Percentiles rank a stretch among this genome's conserved stretches.
These are phyloP conservation scores for Brachionus asplanchnoidis DNA, from an alignment of 1,140 invertebrate species.

Conservation along the genomic window DNA sequence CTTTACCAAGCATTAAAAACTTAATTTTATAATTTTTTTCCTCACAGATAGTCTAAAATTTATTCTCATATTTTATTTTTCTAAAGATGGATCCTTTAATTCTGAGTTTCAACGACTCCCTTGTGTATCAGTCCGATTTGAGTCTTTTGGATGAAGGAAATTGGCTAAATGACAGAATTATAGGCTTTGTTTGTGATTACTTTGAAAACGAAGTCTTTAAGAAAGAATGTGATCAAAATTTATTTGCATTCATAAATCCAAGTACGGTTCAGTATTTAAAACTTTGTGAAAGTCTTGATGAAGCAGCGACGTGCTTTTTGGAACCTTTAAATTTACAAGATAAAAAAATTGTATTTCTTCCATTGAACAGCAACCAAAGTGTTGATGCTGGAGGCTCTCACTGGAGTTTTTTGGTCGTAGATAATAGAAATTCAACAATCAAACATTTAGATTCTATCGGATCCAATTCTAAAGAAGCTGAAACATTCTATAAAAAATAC, in stretches of 20 bases:
- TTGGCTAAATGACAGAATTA: constrained; percentile 17
- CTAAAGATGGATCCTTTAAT: background rate
- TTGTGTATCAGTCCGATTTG: constrained; percentile 7
- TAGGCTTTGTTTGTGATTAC: constrained; percentile 5
- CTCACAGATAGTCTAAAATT: background rate
- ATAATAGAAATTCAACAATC: background rate
- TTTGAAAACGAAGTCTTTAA: constrained; percentile 17
- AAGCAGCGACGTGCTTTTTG: background rate
- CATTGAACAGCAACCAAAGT: constrained; percentile 2
- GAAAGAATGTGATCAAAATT: background rate
- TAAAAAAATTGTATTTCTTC: background rate
- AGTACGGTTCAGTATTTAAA: constrained; percentile 30
- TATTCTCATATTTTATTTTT: background rate
- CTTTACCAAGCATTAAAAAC: background rate
- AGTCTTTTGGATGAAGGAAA: background rate
- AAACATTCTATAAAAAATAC: background rate
- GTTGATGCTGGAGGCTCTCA: background rate
- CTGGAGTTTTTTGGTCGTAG: background rate
- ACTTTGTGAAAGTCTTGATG: constrained; percentile 1
- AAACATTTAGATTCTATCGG: background rate
- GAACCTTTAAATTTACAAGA: background rate
- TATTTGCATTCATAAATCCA: background rate
- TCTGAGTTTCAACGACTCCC: background rate
- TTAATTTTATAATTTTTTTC: background rate
- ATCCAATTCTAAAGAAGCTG: constrained; percentile 9